phyloP scores from a whole-genome alignment of 2,113 vertebrate species.

The Phaetusa simplex region DNA sequence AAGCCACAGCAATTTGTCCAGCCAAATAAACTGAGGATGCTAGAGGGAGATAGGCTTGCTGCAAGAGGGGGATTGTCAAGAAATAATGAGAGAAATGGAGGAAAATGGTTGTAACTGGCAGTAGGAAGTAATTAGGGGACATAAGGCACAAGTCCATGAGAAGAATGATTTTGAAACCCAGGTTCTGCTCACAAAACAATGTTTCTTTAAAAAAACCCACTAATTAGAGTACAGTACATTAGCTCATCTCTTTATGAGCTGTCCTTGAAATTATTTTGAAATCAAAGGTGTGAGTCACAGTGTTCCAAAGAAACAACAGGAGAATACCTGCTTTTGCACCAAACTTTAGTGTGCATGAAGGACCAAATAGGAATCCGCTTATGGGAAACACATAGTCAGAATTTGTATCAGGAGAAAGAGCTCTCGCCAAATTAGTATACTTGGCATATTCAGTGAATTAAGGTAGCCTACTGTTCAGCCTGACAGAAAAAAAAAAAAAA shows the following conservation, averaged over 20 bases:
- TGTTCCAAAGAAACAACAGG: not conserved
- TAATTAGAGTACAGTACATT: not conserved
- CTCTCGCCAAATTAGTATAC: not conserved
- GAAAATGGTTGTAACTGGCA: not conserved
- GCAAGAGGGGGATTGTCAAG: conserved; percentile 6
- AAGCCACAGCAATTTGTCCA: conserved; percentile 5
- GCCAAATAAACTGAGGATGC: conserved; percentile 40
- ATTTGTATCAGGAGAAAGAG: not conserved
- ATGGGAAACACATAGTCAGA: not conserved
- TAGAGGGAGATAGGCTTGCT: conserved; percentile 26
- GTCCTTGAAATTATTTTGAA: not conserved
- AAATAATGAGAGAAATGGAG: not conserved
- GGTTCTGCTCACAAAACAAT: not conserved
- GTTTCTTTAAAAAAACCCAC: not conserved
- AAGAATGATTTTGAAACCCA: not conserved
- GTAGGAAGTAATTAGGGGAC: not conserved
- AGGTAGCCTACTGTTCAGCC: not conserved
- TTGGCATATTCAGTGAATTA: not conserved
- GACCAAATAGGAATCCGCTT: not conserved
- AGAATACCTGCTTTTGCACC: not conserved
- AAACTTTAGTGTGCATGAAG: not conserved
- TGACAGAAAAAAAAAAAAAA: not conserved
- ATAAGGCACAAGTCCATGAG: not conserved
- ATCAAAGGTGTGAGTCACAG: not conserved
- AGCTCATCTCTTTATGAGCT: not conserved